A percentile compares a stretch with the other conserved stretches of the same genome.
Evolutionary conservation across 2,113 vertebrate genomes (phyloP).

Genomic region (Nerophis ophidion): DNA sequence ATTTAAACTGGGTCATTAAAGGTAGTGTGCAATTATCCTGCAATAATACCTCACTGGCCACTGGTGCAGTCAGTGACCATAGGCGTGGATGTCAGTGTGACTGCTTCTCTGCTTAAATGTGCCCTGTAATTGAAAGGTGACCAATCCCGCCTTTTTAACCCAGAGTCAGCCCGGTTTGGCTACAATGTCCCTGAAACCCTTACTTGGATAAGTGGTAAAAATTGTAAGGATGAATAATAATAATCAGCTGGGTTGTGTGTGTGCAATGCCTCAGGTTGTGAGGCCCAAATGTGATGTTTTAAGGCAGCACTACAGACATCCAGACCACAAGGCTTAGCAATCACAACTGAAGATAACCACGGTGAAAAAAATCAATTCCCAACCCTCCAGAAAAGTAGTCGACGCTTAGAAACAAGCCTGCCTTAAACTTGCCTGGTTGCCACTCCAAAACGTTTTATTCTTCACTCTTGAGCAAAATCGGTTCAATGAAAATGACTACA

Average conservation of each 20-base stretch:
- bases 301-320: conserved; percentile 28
- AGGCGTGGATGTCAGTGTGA: too few species aligned
- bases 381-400: conserved; percentile 43
- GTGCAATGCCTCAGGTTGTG: conserved; percentile 47
- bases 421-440: conserved; percentile 47
- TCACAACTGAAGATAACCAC: conserved; percentile 47
- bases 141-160: too few species aligned
- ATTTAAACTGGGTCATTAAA: conserved; percentile 65
- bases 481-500: conserved; percentile 48
- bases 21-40: conserved; percentile 57
- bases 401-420: conserved; percentile 52
- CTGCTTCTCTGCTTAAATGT: too few species aligned
- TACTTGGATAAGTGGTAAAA: conserved; percentile 8
- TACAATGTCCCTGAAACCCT: conserved; percentile 11
- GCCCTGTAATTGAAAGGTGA: too few species aligned
- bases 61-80: too few species aligned
- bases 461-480: conserved; percentile 42
- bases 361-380: conserved; percentile 67
- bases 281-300: conserved; percentile 46
- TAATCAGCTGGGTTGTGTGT: conserved; percentile 43
- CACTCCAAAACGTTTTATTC: conserved; percentile 26
- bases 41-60: conserved; percentile 54
- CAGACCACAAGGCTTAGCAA: conserved; percentile 38
- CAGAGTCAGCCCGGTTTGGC: too few species aligned
- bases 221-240: not conserved